These are phyloP conservation scores for Eupeodes latifasciatus DNA, from an alignment of 2,888 invertebrate genomes.

Conservation along the genomic window DNA sequence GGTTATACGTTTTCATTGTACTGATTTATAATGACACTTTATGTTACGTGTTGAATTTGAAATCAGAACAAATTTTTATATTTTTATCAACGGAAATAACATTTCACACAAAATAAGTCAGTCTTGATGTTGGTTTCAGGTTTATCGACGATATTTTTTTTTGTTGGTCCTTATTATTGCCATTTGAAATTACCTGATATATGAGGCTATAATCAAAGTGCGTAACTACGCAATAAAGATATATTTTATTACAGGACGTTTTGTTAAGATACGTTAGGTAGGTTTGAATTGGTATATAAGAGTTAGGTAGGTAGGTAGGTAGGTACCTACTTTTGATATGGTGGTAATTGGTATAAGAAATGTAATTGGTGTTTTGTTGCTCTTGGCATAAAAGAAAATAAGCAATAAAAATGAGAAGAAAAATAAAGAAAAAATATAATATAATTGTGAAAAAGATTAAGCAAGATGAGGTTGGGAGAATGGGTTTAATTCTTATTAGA, in stretches of 20 bases:
- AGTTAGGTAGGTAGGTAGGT: too few relatives aligned
- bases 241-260: slow-evolving; percentile 29
- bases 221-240: slow-evolving; percentile 20
- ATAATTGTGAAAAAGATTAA: slow-evolving; percentile 3
- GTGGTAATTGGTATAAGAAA: slow-evolving; percentile 35
- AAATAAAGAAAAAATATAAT: not conserved
- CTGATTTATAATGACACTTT: slow-evolving; percentile 45
- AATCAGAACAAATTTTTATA: not conserved
- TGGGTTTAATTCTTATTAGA: not conserved
- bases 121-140: slow-evolving; percentile 11
- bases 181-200: slow-evolving; percentile 22
- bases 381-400: not conserved
- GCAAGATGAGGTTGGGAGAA: not conserved
- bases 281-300: too few relatives aligned
- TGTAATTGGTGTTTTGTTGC: slow-evolving; percentile 19
- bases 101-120: slow-evolving; percentile 17
- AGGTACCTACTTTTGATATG: slow-evolving; percentile 20
- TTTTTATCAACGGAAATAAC: slow-evolving; percentile 11
- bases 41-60: slow-evolving; percentile 46
- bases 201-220: not conserved
- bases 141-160: slow-evolving; percentile 9
- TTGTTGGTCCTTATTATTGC: slow-evolving; percentile 22
- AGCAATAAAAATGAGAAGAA: not conserved
- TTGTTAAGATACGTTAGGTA: slow-evolving; percentile 15
- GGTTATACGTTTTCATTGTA: slow-evolving; percentile 30